Evolutionary conservation across 1,140 invertebrate species (phyloP).

Genomic region (Ptiloglossa arizonensis): DNA sequence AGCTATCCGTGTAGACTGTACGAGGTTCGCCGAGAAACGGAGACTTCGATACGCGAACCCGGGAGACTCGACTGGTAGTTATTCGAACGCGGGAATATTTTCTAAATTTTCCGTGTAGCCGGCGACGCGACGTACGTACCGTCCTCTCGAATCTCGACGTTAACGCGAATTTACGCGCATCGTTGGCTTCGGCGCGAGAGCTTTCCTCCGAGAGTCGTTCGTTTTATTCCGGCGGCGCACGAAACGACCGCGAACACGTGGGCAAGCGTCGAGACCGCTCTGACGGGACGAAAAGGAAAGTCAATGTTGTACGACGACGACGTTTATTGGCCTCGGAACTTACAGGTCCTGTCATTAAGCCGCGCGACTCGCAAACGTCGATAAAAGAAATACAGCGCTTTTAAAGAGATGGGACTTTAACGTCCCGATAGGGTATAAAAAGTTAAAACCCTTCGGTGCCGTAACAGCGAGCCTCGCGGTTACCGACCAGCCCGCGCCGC

Average conservation of each 20-base stretch:
- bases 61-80: too few species aligned
- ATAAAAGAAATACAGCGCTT: slow-evolving; percentile 63
- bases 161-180: too few species aligned
- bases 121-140: too few species aligned
- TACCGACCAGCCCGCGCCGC: background rate
- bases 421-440: slow-evolving; percentile 61
- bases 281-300: slow-evolving; percentile 37
- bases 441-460: slow-evolving; percentile 59
- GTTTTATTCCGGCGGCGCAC: background rate
- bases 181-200: too few species aligned
- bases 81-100: too few species aligned
- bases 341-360: slow-evolving; percentile 60
- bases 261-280: background rate
- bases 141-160: too few species aligned
- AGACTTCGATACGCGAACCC: too few species aligned
- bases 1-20: too few species aligned
- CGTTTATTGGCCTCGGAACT: slow-evolving; percentile 54
- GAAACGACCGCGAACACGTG: slow-evolving; percentile 3
- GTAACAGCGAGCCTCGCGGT: slow-evolving; percentile 56
- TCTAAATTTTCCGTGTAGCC: too few species aligned
- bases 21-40: too few species aligned
- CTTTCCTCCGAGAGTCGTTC: too few species aligned
- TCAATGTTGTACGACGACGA: slow-evolving; percentile 32
- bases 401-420: slow-evolving; percentile 65
- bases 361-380: slow-evolving; percentile 57